Percentiles rank a stretch among this genome's conserved stretches.
Conservation (phyloP, 2,888 invertebrate species). For the Erebia epiphron region DNA sequence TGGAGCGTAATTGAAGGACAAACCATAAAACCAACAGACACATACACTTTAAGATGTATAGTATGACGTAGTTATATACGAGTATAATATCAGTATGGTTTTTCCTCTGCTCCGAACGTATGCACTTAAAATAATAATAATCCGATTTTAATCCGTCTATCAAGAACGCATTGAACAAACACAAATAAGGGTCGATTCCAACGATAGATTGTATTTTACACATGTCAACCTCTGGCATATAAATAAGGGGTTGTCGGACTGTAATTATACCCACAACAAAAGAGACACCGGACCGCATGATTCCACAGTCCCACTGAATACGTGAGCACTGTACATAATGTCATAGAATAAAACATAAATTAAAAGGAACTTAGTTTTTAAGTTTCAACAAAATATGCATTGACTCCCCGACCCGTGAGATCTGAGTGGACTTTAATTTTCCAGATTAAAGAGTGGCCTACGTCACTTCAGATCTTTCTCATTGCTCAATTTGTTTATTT, state of each 20-base stretch:
- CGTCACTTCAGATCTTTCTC: too few species aligned
- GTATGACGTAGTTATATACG: too few species aligned
- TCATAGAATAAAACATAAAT: not conserved
- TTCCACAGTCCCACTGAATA: conserved; percentile 29
- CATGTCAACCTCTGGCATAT: conserved; percentile 26
- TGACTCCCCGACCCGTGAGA: too few species aligned
- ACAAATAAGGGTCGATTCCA: conserved; percentile 9
- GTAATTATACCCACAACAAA: conserved; percentile 54
- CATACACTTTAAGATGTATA: too few species aligned
- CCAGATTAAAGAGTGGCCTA: too few species aligned
- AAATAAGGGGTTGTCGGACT: conserved; percentile 30
- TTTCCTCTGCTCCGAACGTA: not conserved
- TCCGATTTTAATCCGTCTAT: not conserved
- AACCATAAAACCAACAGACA: too few species aligned
- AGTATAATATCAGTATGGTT: too few species aligned
- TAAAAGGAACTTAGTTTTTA: not conserved
- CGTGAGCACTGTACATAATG: not conserved
- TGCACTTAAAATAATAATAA: not conserved
- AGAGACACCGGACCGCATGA: conserved; percentile 51
- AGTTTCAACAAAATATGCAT: not conserved
- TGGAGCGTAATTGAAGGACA: too few species aligned
- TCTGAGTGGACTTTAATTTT: too few species aligned
- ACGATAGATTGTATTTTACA: conserved; percentile 14
- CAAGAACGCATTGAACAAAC: not conserved
- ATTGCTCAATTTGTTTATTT: too few species aligned